Evolutionary conservation across 2,113 vertebrate genomes (phyloP), one percentile per base, ranked within the genome.

Genomic region (Pterocles gutturalis): DNA sequence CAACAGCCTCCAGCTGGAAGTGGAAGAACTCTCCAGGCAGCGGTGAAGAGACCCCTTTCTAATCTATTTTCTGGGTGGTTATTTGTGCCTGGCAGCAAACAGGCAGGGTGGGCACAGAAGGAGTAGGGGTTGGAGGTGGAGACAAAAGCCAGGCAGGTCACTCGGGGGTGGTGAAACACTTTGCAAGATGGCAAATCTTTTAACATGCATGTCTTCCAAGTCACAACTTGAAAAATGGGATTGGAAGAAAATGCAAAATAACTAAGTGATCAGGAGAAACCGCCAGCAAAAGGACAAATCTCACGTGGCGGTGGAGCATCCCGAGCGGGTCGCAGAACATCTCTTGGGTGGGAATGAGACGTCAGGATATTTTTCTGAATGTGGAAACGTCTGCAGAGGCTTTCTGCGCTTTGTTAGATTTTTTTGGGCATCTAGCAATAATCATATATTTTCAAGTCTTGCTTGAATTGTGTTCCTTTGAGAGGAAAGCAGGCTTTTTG

Each of bases 1-100:
- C 90, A 98, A 99, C 97, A 99, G 99, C 95, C 98, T 99, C 80
- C 99, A 99, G 98, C 96, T 97, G 49, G 98, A 99, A 98, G 98
- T 99, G 98, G 99, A 99, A 78, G 98, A 98, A 87, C 99, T 99
- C 95, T 98, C 82, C 91, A 99, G 94, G 97, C 98, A 99, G 97
- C 98, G 99, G 99, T 99, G 98, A 98, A 96, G 65, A 96, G 33
- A 97, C 69, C 31, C 29, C 71, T 87, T 91, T 33, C 75, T 88
- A 29, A 14, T 38, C 60, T 61, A 7, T 58, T 77, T 71, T 22
- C 33, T 36, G 72, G 81, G 87, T 33, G 62, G 12, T 28, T 71
- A 26, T 15, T 13, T 13, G 51, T 34, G 3, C 19, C 24, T n/a
- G 3, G 21, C 26, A 34, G 46, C 45, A n/a, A 69, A 24, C n/a